A percentile compares a stretch with the other conserved stretches of the same genome.
Conservation (phyloP, 2,888 invertebrate genomes). For the Eupeodes latifasciatus region DNA sequence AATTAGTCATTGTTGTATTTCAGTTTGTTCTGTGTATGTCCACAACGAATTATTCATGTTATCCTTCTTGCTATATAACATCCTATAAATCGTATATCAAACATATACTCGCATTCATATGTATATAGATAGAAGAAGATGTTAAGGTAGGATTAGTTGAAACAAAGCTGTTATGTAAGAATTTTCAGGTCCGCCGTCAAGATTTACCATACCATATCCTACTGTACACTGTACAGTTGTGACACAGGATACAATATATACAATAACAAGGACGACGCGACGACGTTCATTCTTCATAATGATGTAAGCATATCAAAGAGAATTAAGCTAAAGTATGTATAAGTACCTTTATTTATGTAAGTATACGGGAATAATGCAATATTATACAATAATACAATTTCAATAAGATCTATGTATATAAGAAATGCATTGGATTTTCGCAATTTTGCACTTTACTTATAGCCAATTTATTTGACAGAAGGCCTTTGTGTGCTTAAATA, state of each 20-base stretch:
- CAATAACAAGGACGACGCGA: slow-evolving; percentile 7
- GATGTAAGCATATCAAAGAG: slow-evolving; percentile 27
- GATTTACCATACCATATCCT: neutral
- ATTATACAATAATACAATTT: neutral
- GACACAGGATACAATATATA: neutral
- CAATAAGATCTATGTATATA: neutral
- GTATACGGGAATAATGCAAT: no score
- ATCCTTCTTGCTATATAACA: slow-evolving; percentile 38
- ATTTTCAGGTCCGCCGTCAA: slow-evolving; percentile 20
- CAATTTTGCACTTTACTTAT: neutral
- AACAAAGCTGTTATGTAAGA: neutral
- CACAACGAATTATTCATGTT: slow-evolving; percentile 70
- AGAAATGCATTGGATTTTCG: neutral
- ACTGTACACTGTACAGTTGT: no score
- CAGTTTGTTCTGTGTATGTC: slow-evolving; percentile 68
- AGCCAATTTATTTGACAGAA: neutral
- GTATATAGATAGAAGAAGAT: slow-evolving; percentile 6
- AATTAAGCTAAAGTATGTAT: neutral
- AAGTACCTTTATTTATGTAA: neutral
- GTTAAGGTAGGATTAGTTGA: slow-evolving; percentile 3
- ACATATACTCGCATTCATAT: neutral
- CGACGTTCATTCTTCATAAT: slow-evolving; percentile 2
- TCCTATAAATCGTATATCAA: neutral
- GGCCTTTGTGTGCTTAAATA: neutral
- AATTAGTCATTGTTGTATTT: slow-evolving; percentile 71